Percentiles rank a stretch among this genome's conserved stretches.
These are phyloP conservation scores for Typhlichthys eigenmanni DNA, from an alignment of 2,797 vertebrate species.

Conservation along the genomic window DNA sequence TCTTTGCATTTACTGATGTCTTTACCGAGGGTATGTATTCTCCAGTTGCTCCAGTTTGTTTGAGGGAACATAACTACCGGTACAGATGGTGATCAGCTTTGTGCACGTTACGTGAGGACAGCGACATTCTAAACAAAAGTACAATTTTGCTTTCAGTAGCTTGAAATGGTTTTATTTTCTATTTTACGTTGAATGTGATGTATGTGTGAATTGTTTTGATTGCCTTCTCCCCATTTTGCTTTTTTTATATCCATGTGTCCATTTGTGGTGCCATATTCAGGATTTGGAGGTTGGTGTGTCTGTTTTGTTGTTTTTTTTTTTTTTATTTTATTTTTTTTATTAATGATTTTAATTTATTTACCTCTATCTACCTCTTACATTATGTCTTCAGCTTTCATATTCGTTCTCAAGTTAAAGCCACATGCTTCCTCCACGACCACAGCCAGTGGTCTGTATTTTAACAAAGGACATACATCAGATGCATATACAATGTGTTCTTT, in stretches of 20 bases:
- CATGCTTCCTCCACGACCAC: too few species aligned
- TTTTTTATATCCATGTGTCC: constrained; percentile 40
- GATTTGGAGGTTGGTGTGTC: constrained; percentile 69
- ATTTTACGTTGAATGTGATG: neutral
- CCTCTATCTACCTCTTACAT: neutral
- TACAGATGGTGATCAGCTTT: too few species aligned
- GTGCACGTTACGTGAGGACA: too few species aligned
- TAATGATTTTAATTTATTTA: neutral
- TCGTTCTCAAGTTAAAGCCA: constrained; percentile 12
- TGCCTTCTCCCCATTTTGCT: constrained; percentile 32
- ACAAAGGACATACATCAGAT: too few species aligned
- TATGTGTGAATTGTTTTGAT: constrained; percentile 12
- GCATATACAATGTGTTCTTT: neutral
- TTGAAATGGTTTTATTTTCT: neutral
- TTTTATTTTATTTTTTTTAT: neutral
- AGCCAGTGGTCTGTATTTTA: too few species aligned
- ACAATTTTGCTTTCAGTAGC: neutral
- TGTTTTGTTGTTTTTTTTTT: neutral
- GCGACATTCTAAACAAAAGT: neutral
- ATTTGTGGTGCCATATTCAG: constrained; percentile 51
- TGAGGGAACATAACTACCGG: too few species aligned
- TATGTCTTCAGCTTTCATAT: constrained; percentile 8
- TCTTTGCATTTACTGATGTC: too few species aligned
- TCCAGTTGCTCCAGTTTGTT: too few species aligned
- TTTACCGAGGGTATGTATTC: too few species aligned